Percentiles rank a stretch among this genome's conserved stretches.
Evolutionary conservation across 2,113 vertebrate species (phyloP).

Genomic region (Gasterosteus aculeatus): DNA sequence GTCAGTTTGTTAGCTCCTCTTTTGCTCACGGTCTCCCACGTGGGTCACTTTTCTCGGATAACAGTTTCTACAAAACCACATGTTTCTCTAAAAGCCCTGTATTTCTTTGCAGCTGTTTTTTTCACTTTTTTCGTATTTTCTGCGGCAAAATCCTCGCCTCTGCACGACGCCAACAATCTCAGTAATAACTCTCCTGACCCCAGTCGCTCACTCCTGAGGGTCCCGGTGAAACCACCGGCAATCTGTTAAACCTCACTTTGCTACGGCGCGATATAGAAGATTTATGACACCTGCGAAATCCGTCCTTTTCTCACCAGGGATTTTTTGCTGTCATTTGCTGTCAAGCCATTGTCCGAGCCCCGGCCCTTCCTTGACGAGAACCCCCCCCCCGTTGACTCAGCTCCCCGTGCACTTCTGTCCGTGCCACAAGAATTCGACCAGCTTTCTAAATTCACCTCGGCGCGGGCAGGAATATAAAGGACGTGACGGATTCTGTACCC

Average conservation of each 20-base stretch:
- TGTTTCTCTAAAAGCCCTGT: neutral
- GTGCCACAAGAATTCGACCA: constrained; percentile 37
- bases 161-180: constrained; percentile 20
- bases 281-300: constrained; percentile 72
- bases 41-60: neutral
- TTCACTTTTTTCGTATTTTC: neutral
- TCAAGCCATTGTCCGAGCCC: constrained; percentile 57
- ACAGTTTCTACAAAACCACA: neutral
- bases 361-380: constrained; percentile 45
- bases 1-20: constrained; percentile 2
- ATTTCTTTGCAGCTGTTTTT: neutral
- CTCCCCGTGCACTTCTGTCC: constrained; percentile 17
- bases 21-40: neutral
- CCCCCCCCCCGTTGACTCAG: constrained; percentile 34
- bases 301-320: constrained; percentile 63
- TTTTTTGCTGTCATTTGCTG: constrained; percentile 7
- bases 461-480: constrained; percentile 63
- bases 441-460: constrained; percentile 51
- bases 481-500: constrained; percentile 54
- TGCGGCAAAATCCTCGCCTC: constrained; percentile 19
- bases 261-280: constrained; percentile 51
- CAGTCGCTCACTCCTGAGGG: constrained; percentile 16
- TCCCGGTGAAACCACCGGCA: constrained; percentile 42
- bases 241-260: constrained; percentile 63
- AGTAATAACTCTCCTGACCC: constrained; percentile 47